Evolutionary conservation across 2,113 vertebrate genomes (phyloP).

Genomic region (Pimephales promelas): DNA sequence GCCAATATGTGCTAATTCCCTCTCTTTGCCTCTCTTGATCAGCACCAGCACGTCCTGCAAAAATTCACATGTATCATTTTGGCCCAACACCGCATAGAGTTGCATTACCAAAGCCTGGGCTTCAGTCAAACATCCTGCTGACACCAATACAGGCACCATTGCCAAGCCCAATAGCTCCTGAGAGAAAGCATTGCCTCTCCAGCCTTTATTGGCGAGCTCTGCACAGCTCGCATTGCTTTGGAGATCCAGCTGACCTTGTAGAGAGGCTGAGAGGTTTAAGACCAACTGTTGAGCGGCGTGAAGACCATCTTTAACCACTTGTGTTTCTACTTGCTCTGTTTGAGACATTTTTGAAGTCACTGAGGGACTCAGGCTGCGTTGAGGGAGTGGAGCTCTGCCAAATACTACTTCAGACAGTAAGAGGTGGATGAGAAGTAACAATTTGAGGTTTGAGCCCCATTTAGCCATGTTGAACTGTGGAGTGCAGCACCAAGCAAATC

Average conservation of each 20-base stretch:
- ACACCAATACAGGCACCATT: conserved; percentile 76
- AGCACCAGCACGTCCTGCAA: conserved; percentile 54
- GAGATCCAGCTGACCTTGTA: conserved; percentile 59
- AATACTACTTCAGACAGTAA: conserved; percentile 67
- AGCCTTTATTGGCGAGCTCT: conserved; percentile 69
- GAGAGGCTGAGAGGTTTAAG: conserved; percentile 54
- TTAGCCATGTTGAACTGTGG: conserved; percentile 40
- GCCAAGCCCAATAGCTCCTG: conserved; percentile 77
- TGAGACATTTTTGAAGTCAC: not conserved
- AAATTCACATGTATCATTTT: conserved; percentile 68
- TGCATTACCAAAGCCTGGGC: conserved; percentile 64
- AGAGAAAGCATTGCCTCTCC: conserved; percentile 68
- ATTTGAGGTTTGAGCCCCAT: conserved; percentile 67
- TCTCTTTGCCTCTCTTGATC: conserved; percentile 31
- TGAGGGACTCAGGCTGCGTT: conserved; percentile 18
- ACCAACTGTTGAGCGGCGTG: conserved; percentile 20
- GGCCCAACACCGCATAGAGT: conserved; percentile 71
- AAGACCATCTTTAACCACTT: not conserved
- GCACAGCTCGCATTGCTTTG: conserved; percentile 72
- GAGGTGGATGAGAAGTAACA: conserved; percentile 72
- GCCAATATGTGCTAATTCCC: not conserved
- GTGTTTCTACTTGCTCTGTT: conserved; percentile 8
- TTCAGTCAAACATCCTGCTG: conserved; percentile 72
- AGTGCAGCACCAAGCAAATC: conserved; percentile 17
- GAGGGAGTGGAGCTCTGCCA: conserved; percentile 55